These are phyloP conservation scores for Cyaniris semiargus DNA, from an alignment of 2,888 invertebrate genomes.

Conservation along the genomic window DNA sequence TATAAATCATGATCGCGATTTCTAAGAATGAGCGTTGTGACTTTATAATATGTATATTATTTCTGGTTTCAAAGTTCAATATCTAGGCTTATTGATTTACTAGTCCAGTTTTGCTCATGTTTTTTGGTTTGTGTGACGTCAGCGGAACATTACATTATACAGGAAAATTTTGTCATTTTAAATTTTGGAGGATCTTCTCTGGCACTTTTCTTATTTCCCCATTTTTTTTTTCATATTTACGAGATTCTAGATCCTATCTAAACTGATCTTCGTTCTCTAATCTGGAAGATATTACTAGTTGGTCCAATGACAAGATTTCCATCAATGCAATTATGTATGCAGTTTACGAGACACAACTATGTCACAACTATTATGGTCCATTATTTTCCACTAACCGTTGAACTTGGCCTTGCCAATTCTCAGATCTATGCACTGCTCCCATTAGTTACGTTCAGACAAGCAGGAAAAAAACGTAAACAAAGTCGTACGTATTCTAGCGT, in stretches of 20 bases:
- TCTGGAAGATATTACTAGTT: background rate
- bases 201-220: too few species aligned
- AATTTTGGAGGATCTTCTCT: background rate
- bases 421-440: constrained; percentile 41
- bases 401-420: constrained; percentile 39
- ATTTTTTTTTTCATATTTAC: background rate
- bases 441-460: constrained; percentile 39
- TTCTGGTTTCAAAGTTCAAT: background rate
- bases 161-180: too few species aligned
- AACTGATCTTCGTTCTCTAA: too few species aligned
- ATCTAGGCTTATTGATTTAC: background rate
- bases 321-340: background rate
- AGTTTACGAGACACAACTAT: constrained; percentile 6
- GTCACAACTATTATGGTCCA: background rate
- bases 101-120: background rate
- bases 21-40: constrained; percentile 1
- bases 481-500: constrained; percentile 55
- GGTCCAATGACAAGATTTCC: background rate
- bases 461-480: constrained; percentile 64
- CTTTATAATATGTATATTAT: background rate
- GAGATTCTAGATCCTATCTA: background rate
- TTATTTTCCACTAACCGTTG: constrained; percentile 23
- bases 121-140: background rate
- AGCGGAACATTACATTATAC: background rate
- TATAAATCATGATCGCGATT: background rate